Conservation (phyloP, 2,888 invertebrate genomes). For the Drosophila trichaetosa region DNA sequence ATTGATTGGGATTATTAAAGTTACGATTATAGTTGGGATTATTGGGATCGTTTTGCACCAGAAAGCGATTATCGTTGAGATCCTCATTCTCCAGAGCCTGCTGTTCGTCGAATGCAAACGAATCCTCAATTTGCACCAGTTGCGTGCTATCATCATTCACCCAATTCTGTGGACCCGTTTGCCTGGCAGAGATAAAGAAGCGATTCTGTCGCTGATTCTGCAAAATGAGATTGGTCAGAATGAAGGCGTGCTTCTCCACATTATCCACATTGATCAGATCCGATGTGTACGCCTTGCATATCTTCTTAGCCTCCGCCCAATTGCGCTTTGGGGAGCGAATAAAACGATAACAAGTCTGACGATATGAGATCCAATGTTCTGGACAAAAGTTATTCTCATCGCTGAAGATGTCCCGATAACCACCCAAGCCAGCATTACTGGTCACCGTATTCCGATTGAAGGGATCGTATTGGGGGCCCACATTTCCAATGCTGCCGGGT, state of each 20-base stretch:
- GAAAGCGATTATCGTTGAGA: slow-evolving; percentile 83
- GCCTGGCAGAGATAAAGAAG: slow-evolving; percentile 94
- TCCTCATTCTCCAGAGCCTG: slow-evolving; percentile 85
- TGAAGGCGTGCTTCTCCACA: slow-evolving; percentile 94
- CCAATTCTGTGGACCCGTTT: slow-evolving; percentile 91
- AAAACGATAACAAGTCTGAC: slow-evolving; percentile 94
- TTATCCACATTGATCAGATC: slow-evolving; percentile 92
- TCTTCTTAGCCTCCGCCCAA: slow-evolving; percentile 92
- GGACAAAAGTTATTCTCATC: slow-evolving; percentile 88
- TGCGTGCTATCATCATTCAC: slow-evolving; percentile 94
- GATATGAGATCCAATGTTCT: slow-evolving; percentile 93
- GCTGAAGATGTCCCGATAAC: slow-evolving; percentile 74
- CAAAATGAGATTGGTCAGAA: slow-evolving; percentile 91
- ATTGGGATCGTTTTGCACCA: slow-evolving; percentile 75
- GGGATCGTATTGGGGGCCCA: slow-evolving; percentile 76
- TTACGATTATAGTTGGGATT: slow-evolving; percentile 73
- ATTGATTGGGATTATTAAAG: slow-evolving; percentile 75
- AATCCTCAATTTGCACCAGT: slow-evolving; percentile 91
- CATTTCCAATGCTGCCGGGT: slow-evolving; percentile 43
- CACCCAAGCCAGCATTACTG: slow-evolving; percentile 32
- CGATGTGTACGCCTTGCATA: slow-evolving; percentile 93
- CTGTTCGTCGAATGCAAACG: slow-evolving; percentile 89
- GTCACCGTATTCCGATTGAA: slow-evolving; percentile 72
- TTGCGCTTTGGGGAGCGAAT: slow-evolving; percentile 93
- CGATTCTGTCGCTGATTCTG: slow-evolving; percentile 93